Evolutionary conservation across 2,113 vertebrate species (phyloP), one percentile per base, ranked within the genome.

Genomic region (Eudyptes chrysolophus): DNA sequence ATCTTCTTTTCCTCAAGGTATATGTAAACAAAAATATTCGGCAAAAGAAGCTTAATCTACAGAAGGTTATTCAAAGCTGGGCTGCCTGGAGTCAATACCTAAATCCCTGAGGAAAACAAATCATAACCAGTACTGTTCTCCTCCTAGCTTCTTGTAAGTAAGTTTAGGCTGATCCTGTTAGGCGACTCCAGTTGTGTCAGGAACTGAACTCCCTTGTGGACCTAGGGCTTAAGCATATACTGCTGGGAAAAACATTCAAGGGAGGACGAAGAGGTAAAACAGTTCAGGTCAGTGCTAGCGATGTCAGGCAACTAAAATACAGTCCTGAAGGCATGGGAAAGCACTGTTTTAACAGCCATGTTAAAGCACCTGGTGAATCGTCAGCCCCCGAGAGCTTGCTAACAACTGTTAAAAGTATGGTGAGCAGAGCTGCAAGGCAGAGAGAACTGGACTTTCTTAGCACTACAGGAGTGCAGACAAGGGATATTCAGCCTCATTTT

Each of bases 401-500:
- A n/a, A 32, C 24, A 52, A 7, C 38, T 29, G 36, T 34, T 42
- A 65, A 5, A 57, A 20, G 18, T 13, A 11, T 7, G 10, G 25
- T 24, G 46, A 69, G n/a, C 21, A n/a, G n/a, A 76, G 55, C 25
- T 69, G 40, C n/a, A 4, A 40, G 29, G 40, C 40, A 26, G 29
- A 16, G 34, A 30, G 46, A 19, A 4, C 13, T 21, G 42, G 26
- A 7, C 18, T 61, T 32, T 8, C 26, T 12, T 22, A 21, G 58
- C 10, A 1, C 65, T 11, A 1, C 1, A 10, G 22, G 13, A 21
- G 16, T 7, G 42, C 20, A 15, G 68, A 3, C 40, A 13, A 13
- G n/a, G 32, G 3, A 19, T 26, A 14, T 30, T 61, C 27, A 24
- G 26, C 27, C 16, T 61, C 19, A 3, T 6, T 36, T 38, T 55